Percentiles rank a stretch among this genome's conserved stretches.
Evolutionary conservation across 2,113 vertebrate species (phyloP).

Genomic region (human): GRCh38 chr4:81503001-81503500

Average conservation of each 20-base stretch:
- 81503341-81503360: not conserved
- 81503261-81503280: not conserved
- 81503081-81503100: not conserved
- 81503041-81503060: not conserved
- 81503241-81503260: not conserved
- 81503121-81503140: constrained; percentile 3
- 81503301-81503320: not conserved
- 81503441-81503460: not conserved
- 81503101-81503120: not conserved
- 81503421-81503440: not conserved
- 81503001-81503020: not conserved
- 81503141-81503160: not conserved
- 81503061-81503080: constrained; percentile 5
- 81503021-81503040: not conserved
- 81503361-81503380: not conserved
- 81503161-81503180: not conserved
- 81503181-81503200: not conserved
- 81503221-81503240: not conserved
- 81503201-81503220: not conserved
- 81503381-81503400: not conserved
- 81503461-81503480: not conserved
- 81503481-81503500: not conserved
- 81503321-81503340: not conserved
- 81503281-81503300: not conserved
- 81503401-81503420: not conserved